phyloP scores from a whole-genome alignment of 2,113 vertebrate species.

The Gallinago media region DNA sequence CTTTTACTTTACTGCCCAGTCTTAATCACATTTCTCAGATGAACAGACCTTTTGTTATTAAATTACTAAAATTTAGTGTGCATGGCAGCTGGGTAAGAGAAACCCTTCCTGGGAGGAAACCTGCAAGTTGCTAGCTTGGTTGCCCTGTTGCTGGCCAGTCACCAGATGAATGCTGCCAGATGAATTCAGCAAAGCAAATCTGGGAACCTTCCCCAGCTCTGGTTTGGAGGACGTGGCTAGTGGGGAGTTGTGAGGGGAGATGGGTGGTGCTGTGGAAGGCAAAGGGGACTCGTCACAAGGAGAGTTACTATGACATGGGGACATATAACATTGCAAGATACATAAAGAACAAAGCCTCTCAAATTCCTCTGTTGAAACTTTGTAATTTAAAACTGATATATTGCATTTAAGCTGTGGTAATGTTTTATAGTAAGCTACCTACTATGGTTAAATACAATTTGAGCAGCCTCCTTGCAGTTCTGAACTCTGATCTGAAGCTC shows the following conservation, averaged over 20 bases:
- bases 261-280: rapidly evolving
- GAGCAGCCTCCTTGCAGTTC: background rate
- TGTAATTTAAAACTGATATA: background rate
- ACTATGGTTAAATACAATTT: background rate
- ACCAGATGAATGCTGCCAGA: background rate
- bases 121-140: background rate
- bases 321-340: background rate
- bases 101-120: background rate
- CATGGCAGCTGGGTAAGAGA: background rate
- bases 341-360: background rate
- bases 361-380: background rate
- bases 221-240: rapidly evolving
- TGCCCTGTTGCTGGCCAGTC: background rate
- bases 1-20: background rate
- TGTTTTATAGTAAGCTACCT: background rate
- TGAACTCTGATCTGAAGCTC: background rate
- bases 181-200: background rate
- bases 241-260: rapidly evolving
- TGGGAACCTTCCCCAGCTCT: background rate
- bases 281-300: rapidly evolving
- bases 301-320: rapidly evolving
- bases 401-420: background rate
- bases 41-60: background rate
- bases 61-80: background rate
- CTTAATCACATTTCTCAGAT: background rate